A percentile compares a stretch with the other conserved stretches of the same genome.
phyloP scores from a whole-genome alignment of 2,113 vertebrate genomes.

The Acanthochromis polyacanthus region DNA sequence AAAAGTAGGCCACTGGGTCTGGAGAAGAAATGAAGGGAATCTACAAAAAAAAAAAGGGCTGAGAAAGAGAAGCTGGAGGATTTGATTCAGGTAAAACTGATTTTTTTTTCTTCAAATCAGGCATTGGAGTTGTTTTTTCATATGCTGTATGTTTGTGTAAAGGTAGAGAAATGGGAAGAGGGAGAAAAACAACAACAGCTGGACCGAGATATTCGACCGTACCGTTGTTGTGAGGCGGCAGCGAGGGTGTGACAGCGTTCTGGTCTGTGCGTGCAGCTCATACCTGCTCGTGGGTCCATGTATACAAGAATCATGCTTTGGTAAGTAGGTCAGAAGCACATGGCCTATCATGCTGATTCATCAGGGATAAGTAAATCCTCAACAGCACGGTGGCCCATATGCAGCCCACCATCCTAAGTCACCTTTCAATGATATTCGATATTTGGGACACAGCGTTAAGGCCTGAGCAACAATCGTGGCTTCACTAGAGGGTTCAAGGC shows the following conservation, averaged over 20 bases:
- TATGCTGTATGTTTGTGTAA: background rate
- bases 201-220: constrained; percentile 6
- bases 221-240: background rate
- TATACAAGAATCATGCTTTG: constrained; percentile 44
- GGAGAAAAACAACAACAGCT: background rate
- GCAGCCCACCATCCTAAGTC: constrained; percentile 29
- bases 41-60: background rate
- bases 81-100: background rate
- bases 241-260: background rate
- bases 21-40: background rate
- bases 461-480: background rate
- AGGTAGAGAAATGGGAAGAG: background rate
- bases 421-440: constrained; percentile 19
- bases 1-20: constrained; percentile 29
- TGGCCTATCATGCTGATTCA: constrained; percentile 65
- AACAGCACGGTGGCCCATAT: constrained; percentile 39
- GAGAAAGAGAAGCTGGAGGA: background rate
- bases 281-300: constrained; percentile 31
- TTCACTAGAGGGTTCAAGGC: background rate
- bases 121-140: too few species aligned
- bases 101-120: background rate
- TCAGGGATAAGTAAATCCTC: constrained; percentile 69
- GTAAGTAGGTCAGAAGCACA: constrained; percentile 74
- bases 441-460: constrained; percentile 38
- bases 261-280: constrained; percentile 11